These are phyloP conservation scores for Ophioninae sp. DNA, from an alignment of 2,888 invertebrate species.

Conservation along the genomic window DNA sequence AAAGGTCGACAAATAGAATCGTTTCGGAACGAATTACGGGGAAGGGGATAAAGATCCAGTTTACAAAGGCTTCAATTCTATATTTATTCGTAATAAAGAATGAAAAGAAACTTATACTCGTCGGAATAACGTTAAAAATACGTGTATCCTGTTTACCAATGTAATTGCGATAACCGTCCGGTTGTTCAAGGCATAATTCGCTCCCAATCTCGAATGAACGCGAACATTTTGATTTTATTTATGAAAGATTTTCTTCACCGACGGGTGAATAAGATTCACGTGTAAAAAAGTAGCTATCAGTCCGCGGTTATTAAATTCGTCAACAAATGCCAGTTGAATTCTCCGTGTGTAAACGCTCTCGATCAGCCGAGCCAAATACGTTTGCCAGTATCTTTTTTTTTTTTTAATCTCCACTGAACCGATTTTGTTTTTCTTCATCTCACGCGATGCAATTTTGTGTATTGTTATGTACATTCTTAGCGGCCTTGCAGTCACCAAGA, in stretches of 20 bases:
- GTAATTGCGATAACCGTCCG: no score
- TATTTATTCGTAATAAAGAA: not conserved
- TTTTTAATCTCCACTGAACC: not conserved
- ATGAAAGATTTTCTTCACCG: not conserved
- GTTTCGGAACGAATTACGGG: no score
- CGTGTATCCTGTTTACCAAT: no score
- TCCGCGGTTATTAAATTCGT: conserved; percentile 40
- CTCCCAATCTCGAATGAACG: not conserved
- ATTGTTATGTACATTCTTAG: conserved; percentile 25
- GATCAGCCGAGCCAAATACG: not conserved
- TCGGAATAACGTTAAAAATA: no score
- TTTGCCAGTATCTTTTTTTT: conserved; percentile 4
- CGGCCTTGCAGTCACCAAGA: conserved; percentile 76
- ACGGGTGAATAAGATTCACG: not conserved
- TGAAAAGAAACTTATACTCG: not conserved
- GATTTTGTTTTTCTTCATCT: not conserved
- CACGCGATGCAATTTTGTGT: not conserved
- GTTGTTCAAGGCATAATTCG: no score
- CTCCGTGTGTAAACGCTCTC: conserved; percentile 74
- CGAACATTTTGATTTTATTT: not conserved
- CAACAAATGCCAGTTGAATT: conserved; percentile 71
- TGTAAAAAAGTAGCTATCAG: conserved; percentile 11
- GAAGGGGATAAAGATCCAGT: not conserved
- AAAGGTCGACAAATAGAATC: no score
- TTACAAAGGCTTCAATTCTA: not conserved